Evolutionary conservation across 2,113 vertebrate genomes (phyloP), one percentile per base, ranked within the genome.

Genomic region (Cryptomyrus ogoouensis): DNA sequence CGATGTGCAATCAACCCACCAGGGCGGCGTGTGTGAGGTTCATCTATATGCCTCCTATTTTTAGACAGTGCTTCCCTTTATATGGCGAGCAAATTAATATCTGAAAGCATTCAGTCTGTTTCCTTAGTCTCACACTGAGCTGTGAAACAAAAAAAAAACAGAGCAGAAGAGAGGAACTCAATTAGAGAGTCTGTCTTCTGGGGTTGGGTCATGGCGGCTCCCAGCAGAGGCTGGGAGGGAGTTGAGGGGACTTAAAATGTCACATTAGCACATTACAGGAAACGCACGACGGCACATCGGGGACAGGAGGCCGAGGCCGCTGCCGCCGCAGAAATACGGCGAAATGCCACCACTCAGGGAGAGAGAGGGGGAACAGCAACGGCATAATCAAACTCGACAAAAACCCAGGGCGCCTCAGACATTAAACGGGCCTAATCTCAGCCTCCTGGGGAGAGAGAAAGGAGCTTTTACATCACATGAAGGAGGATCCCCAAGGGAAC

Each of bases 351-450:
- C 47, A 6, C 42, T 47, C 46, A 6, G 83, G n/a, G 46, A 84
- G 83, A 47, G 12, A 84, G 13, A n/a, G 62, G 1, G n/a, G 24
- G 9, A 13, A 24, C 86, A 87, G 86, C 12, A 35, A n/a, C 47
- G 31, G 8, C 50, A 1, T 53, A 49, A 83, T 39, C 4, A 53
- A n/a, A 89, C 44, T 27, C 5, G 46, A 83, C 19, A 89, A 15
- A 83, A 89, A 83, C 35, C 88, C 49, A 27, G 50, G 74, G 47
- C 10, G 17, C 74, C 52, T 83, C 47, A 50, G 21, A 47, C n/a
- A 83, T 89, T 89, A 89, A 89, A 46, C 10, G 6, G 35, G 49
- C 88, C 80, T 80, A 89, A 80, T 42, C 66, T 89, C 74, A 83
- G 31, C 49, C 52, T 50, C 44, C 47, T 47, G 24, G 21, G 17